Base-by-base conservation (phyloP, 2,113 vertebrate genomes). In the Plotosus lineatus region DNA sequence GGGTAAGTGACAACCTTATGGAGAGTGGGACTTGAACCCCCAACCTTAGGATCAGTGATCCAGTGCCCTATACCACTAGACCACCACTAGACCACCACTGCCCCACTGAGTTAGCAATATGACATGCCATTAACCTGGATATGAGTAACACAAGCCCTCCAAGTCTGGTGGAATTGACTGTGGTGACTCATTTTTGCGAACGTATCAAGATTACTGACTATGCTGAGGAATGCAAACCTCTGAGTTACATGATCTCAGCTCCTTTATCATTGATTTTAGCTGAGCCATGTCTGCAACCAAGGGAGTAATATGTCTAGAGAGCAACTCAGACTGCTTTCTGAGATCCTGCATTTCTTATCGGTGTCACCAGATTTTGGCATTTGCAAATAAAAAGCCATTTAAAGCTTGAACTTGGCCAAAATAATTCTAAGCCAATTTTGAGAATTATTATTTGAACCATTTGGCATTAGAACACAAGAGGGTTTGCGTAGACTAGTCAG, bases 181-280 rank as follows among this genome's bases (percentile, higher is more conserved):
- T 19, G n/a, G 68, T 71, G n/a, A 71, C 26, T 6, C 26, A 48
- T 71, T 21, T 28, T n/a, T n/a, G n/a, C n/a, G n/a, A n/a, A n/a
- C n/a, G n/a, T n/a, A 46, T 46, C n/a, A 48, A 14, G 12, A 71
- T 48, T n/a, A 48, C 68, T 71, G 40, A 69, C 40, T 69, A 5
- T 68, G 65, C 42, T 71, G 68, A 48, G 26, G 21, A 44, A 66
- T 40, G 36, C 9, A 1, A 14, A 61, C 28, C 63, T 40, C 65
- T 68, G 33, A 23, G 33, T 65, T 65, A 38, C 61, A 65, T 46
- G 66, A 42, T 69, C 66, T 46, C n/a, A 44, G 66, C 12, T 69
- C 40, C 7, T 19, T 3, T n/a, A 71, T 28, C 42, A 46, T 48
- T 71, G 42, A 71, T 71, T 48, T 71, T 8, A 48, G n/a, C 26